Evolutionary conservation across 2,113 vertebrate species (phyloP).

Genomic region (Gadus chalcogrammus): DNA sequence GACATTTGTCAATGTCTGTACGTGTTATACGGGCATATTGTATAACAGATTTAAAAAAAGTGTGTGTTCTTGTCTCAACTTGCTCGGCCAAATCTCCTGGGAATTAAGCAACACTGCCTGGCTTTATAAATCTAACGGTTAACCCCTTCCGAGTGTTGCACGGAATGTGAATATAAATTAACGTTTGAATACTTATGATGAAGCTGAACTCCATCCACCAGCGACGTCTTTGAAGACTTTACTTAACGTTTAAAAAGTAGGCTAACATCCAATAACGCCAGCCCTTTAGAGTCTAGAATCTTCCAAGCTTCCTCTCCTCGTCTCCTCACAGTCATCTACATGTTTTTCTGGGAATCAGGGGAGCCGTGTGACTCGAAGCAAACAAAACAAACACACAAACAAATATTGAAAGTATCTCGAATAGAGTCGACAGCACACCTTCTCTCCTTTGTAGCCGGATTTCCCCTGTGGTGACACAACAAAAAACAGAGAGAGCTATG

Average conservation of each 20-base stretch:
- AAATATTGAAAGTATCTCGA: neutral
- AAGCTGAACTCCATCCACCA: neutral
- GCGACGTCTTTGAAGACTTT: too few species aligned
- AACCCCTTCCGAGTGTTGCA: too few species aligned
- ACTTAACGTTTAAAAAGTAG: too few species aligned
- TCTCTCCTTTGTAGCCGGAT: constrained; percentile 86
- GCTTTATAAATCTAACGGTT: neutral
- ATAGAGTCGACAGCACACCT: constrained; percentile 67
- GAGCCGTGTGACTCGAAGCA: too few species aligned
- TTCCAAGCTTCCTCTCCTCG: too few species aligned
- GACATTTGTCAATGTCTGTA: neutral
- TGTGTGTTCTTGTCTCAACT: constrained; percentile 1
- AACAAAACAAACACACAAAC: neutral
- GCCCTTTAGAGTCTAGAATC: too few species aligned
- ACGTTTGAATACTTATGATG: neutral
- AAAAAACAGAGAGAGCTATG: constrained; percentile 14
- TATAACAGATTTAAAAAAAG: constrained; percentile 5
- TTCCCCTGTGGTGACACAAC: constrained; percentile 77
- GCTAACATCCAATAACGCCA: too few species aligned
- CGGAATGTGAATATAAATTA: neutral
- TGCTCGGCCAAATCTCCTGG: neutral
- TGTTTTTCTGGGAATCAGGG: too few species aligned
- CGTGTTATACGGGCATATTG: neutral
- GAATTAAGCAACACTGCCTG: neutral
- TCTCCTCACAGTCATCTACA: too few species aligned